Conservation (phyloP, 1,140 invertebrate species). For the Hestina assimilis region DNA sequence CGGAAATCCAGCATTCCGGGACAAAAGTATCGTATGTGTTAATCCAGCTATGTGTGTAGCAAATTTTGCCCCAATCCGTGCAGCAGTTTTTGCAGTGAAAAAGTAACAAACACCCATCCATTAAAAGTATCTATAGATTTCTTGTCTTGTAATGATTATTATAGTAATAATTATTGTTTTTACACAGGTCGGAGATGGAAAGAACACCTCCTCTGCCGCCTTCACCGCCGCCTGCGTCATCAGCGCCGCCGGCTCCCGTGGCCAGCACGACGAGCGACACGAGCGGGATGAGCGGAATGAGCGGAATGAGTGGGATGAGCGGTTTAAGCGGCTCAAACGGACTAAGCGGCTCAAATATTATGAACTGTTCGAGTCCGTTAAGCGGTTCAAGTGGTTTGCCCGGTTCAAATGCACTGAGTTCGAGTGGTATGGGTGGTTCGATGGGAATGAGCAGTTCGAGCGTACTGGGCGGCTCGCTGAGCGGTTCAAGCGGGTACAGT, state of each 20-base stretch:
- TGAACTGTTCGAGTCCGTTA: background rate
- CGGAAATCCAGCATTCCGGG: too few species aligned
- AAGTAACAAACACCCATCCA: too few species aligned
- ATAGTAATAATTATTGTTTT: conserved; percentile 6
- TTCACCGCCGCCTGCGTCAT: conserved; percentile 57
- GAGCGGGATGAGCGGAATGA: background rate
- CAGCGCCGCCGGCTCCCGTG: conserved; percentile 45
- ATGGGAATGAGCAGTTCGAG: background rate
- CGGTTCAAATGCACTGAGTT: background rate
- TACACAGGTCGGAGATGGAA: conserved; percentile 48
- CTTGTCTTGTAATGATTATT: too few species aligned
- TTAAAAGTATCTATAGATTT: too few species aligned
- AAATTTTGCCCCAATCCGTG: too few species aligned
- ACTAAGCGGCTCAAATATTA: background rate
- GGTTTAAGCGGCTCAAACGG: conserved; percentile 1
- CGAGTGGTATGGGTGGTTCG: background rate
- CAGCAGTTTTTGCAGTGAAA: too few species aligned
- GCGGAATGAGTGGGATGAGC: background rate
- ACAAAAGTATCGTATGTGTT: too few species aligned
- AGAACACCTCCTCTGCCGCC: conserved; percentile 56
- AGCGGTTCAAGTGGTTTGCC: background rate
- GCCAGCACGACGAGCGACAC: conserved; percentile 12
- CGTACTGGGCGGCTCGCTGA: conserved; percentile 2
- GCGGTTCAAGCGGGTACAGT: background rate
- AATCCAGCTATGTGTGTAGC: too few species aligned